Evolutionary conservation across 2,797 vertebrate genomes (phyloP).

Genomic region (Tachyglossus aculeatus): DNA sequence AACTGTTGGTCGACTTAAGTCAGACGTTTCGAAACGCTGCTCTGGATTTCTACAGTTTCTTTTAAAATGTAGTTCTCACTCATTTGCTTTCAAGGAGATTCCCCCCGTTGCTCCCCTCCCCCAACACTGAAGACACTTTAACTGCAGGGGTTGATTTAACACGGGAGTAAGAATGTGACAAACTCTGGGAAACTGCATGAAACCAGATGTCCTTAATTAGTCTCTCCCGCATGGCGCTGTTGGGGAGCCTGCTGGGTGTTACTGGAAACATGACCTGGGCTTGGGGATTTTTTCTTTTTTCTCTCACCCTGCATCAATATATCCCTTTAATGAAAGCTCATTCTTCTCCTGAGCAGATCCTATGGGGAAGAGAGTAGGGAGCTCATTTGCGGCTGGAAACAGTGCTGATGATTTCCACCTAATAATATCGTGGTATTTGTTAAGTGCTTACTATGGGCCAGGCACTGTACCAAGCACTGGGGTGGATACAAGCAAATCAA

Average conservation of each 20-base stretch:
- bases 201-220: rapidly evolving
- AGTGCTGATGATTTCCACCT: background rate
- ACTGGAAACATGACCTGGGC: rapidly evolving
- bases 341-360: background rate
- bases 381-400: background rate
- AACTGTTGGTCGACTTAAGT: background rate
- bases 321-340: background rate
- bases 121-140: rapidly evolving
- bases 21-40: background rate
- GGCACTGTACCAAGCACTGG: too few species aligned
- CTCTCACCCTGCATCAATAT: conserved; percentile 1
- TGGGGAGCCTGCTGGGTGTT: background rate
- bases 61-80: background rate
- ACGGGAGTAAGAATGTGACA: rapidly evolving
- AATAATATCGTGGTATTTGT: too few species aligned
- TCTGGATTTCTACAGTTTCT: rapidly evolving
- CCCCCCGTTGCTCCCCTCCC: too few species aligned
- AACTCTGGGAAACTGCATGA: rapidly evolving
- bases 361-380: background rate
- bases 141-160: background rate
- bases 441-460: too few species aligned
- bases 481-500: too few species aligned
- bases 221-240: rapidly evolving
- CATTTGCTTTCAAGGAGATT: rapidly evolving
- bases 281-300: background rate